phyloP scores from a whole-genome alignment of 35 echinoderm and acorn worm species.

The Patiria miniata region DNA sequence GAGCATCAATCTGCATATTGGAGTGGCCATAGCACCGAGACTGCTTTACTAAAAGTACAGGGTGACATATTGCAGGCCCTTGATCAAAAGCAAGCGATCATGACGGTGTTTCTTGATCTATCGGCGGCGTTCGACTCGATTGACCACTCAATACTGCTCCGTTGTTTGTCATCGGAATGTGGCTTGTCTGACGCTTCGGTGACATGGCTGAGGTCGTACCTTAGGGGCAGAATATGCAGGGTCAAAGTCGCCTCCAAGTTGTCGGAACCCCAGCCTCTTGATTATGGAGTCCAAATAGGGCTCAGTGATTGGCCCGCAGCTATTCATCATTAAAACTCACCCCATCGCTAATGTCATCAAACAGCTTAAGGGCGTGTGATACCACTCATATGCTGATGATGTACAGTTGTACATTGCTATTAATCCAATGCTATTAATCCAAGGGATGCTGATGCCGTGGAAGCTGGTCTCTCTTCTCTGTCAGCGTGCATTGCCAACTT shows the following conservation, averaged over 20 bases:
- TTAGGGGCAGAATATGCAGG: background rate
- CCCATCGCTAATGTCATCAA: slow-evolving; percentile 40
- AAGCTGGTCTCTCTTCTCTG: background rate
- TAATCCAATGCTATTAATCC: background rate
- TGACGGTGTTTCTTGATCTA: slow-evolving; percentile 30
- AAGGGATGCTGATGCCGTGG: slow-evolving; percentile 8
- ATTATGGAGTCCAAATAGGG: slow-evolving; percentile 34
- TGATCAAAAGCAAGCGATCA: background rate
- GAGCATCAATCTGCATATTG: slow-evolving; percentile 48
- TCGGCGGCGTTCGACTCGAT: background rate
- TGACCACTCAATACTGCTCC: slow-evolving; percentile 1
- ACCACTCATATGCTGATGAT: slow-evolving; percentile 30
- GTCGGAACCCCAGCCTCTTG: slow-evolving; percentile 5
- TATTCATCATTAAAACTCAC: slow-evolving; percentile 24
- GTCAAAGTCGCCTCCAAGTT: slow-evolving; percentile 11
- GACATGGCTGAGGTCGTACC: slow-evolving; percentile 1
- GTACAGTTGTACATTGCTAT: slow-evolving; percentile 33
- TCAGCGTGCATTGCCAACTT: slow-evolving; percentile 29
- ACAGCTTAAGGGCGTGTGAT: background rate
- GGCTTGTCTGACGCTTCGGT: background rate
- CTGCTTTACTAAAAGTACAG: slow-evolving; percentile 25
- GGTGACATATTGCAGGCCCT: slow-evolving; percentile 36
- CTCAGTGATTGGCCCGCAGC: slow-evolving; percentile 27
- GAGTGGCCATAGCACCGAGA: slow-evolving; percentile 48
- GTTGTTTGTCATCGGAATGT: background rate